Base-by-base conservation (phyloP, 2,888 invertebrate genomes). In the Anaspis maculata region DNA sequence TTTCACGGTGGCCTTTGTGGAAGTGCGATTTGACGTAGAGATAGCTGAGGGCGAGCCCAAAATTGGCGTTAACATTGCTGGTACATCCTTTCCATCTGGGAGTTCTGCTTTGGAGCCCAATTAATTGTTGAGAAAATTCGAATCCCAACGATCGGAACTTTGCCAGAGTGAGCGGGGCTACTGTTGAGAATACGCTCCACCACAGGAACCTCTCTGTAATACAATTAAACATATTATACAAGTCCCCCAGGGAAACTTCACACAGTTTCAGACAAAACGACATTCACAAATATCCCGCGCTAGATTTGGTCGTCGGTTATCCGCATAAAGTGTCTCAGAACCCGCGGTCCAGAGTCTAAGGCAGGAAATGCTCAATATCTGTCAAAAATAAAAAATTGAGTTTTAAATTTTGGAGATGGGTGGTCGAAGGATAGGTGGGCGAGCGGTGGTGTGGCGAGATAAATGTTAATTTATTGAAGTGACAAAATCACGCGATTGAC, bases 181-280 rank as follows among this genome's bases (percentile, higher is more conserved):
- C 68, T 9, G 76, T 73, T 5, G 77, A 74, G 61, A 77, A 77
- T 34, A 78, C 69, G 49, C 76, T 72, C 84, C 84, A 84, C 71
- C 82, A 77, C 13, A 82, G 60, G 64, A 77, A 83, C 39, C 79
- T 78, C 39, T 78, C 83, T 76, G 67, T n/a, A n/a, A n/a, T n/a
- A n/a, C n/a, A n/a, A n/a, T n/a, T n/a, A n/a, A n/a, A n/a, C 24
- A 39, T 27, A 39, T 42, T 35, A 37, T 32, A 22, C 5, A 22
- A 27, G 38, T 37, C 35, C 34, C 36, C 30, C 16, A 31, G 34
- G 36, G 34, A 36, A 39, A 30, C 31, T 27, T 9, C 27, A 39
- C 37, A n/a, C n/a, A n/a, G n/a, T n/a, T n/a, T n/a, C n/a, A n/a
- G n/a, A n/a, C n/a, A n/a, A n/a, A n/a, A n/a, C n/a, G n/a, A n/a